Conservation (phyloP, 2,888 invertebrate genomes). For the Hypena proboscidalis region DNA sequence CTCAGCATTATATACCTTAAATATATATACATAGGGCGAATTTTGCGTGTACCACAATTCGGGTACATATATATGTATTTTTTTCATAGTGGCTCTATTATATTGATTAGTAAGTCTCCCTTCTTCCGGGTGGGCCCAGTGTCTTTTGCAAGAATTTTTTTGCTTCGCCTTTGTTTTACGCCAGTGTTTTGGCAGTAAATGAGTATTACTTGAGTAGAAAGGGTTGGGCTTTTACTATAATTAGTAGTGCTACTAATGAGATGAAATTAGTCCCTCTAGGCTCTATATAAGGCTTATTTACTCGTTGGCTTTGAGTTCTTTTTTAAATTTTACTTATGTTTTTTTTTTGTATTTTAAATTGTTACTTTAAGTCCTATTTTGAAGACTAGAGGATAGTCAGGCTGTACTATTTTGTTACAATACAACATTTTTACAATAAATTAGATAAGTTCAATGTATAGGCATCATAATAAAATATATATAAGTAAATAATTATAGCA, state of each 20-base stretch:
- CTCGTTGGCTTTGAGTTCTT: neutral
- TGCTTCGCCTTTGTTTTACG: conserved; percentile 71
- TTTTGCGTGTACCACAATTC: conserved; percentile 32
- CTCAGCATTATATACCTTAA: conserved; percentile 48
- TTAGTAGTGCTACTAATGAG: conserved; percentile 26
- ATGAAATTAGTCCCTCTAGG: conserved; percentile 1
- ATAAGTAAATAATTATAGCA: too few species aligned
- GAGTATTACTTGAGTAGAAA: conserved; percentile 43
- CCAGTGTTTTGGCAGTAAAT: conserved; percentile 52
- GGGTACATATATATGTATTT: conserved; percentile 71
- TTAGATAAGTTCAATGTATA: too few species aligned
- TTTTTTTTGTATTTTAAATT: too few species aligned
- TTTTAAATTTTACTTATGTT: too few species aligned
- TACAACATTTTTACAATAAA: too few species aligned
- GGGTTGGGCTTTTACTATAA: conserved; percentile 40
- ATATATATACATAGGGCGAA: conserved; percentile 43
- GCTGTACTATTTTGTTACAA: too few species aligned
- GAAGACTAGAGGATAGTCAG: too few species aligned
- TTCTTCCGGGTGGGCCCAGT: conserved; percentile 69
- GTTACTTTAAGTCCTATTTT: too few species aligned
- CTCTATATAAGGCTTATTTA: neutral
- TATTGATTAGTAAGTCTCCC: conserved; percentile 82
- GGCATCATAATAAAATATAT: too few species aligned
- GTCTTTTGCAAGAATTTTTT: conserved; percentile 73
- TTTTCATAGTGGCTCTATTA: conserved; percentile 84